Evolutionary conservation across 1,140 invertebrate species (phyloP).

Genomic region (Zeugodacus cucurbitae): DNA sequence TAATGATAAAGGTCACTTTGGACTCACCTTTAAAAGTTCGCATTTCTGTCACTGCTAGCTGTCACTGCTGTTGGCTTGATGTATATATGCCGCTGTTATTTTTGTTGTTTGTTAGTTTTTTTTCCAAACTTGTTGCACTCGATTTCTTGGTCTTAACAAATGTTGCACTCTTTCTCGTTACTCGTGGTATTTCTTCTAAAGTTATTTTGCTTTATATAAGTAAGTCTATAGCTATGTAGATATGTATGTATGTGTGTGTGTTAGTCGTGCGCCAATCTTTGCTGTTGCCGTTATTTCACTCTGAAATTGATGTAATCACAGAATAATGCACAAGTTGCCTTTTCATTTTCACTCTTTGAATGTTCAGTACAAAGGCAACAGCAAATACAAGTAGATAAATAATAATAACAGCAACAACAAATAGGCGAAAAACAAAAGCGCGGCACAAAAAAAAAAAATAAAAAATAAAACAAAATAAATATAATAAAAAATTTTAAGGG

Average conservation of each 20-base stretch:
- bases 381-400: neutral
- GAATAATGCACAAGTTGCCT: neutral
- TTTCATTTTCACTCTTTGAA: neutral
- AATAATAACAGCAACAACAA: neutral
- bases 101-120: neutral
- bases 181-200: neutral
- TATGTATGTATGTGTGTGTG: neutral
- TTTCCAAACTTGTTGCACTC: neutral
- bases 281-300: neutral
- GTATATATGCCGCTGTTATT: neutral
- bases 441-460: neutral
- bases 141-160: neutral
- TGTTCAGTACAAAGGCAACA: neutral
- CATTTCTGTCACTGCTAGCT: conserved; percentile 13
- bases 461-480: neutral
- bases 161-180: neutral
- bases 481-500: neutral
- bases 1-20: neutral
- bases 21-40: conserved; percentile 34
- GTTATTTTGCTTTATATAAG: neutral
- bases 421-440: neutral
- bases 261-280: neutral
- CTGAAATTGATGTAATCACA: conserved; percentile 1
- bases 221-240: neutral
- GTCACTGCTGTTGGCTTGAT: neutral